Conservation (phyloP, 2,797 vertebrate species). For the Channa striata region DNA sequence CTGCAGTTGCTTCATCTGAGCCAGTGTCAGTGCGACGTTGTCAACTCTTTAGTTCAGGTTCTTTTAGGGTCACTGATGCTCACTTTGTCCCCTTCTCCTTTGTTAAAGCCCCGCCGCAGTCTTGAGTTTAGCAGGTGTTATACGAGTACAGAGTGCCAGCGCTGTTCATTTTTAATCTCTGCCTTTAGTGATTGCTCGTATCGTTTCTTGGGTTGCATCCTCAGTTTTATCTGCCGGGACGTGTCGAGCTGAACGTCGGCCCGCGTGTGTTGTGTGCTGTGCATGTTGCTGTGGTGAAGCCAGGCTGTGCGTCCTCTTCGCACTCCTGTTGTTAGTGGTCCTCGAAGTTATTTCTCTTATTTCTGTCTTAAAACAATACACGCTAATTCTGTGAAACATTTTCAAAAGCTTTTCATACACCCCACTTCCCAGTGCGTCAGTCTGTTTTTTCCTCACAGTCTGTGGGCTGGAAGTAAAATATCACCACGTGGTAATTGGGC, state of each 20-base stretch:
- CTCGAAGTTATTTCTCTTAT: slow-evolving; percentile 34
- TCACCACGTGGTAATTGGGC: slow-evolving; percentile 41
- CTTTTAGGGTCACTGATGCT: slow-evolving; percentile 13
- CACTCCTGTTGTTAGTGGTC: slow-evolving; percentile 21
- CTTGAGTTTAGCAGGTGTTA: slow-evolving; percentile 16
- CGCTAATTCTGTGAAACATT: slow-evolving; percentile 54
- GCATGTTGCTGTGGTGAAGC: slow-evolving; percentile 41
- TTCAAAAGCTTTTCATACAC: slow-evolving; percentile 28
- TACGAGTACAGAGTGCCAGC: slow-evolving; percentile 35
- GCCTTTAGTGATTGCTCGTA: slow-evolving; percentile 36
- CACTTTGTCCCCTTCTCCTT: slow-evolving; percentile 2
- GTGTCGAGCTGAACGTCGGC: slow-evolving; percentile 32
- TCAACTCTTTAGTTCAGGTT: not conserved
- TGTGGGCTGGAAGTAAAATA: slow-evolving; percentile 43
- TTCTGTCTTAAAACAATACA: slow-evolving; percentile 55
- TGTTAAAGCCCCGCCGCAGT: slow-evolving; percentile 32
- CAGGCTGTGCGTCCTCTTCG: slow-evolving; percentile 31
- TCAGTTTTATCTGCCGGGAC: slow-evolving; percentile 45
- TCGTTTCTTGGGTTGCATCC: slow-evolving; percentile 50
- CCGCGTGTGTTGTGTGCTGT: slow-evolving; percentile 48
- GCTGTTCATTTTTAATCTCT: slow-evolving; percentile 41
- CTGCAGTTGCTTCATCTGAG: slow-evolving; percentile 61
- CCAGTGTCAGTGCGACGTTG: slow-evolving; percentile 40
- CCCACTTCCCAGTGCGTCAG: slow-evolving; percentile 47
- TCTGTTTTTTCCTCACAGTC: slow-evolving; percentile 6